Conservation (phyloP, 1,140 invertebrate species). For the Apolygus lucorum region DNA sequence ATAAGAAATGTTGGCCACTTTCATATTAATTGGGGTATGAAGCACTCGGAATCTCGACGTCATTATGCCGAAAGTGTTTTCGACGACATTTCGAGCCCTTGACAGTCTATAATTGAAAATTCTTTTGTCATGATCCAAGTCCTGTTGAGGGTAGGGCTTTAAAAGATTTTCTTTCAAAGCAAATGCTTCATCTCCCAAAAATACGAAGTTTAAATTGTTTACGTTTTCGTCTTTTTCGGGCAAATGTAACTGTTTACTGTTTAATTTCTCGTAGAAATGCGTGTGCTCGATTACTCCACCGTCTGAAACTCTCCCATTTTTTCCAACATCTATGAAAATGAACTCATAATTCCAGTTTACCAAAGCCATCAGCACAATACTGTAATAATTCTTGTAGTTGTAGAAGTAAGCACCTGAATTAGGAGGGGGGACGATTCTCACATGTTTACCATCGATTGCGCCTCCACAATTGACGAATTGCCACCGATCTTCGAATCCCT, state of each 20-base stretch:
- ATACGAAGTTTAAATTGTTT: conserved; percentile 30
- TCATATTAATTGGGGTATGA: conserved; percentile 6
- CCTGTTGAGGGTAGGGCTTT: conserved; percentile 40
- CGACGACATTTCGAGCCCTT: conserved; percentile 26
- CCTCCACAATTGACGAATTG: conserved; percentile 38
- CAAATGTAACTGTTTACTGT: conserved; percentile 1
- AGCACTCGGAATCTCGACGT: conserved; percentile 9
- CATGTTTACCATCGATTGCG: no score
- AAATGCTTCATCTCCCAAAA: conserved; percentile 47
- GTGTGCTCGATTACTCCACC: conserved; percentile 30
- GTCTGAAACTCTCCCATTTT: conserved; percentile 40
- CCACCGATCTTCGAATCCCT: conserved; percentile 34
- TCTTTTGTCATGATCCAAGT: conserved; percentile 33
- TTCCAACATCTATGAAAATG: conserved; percentile 41
- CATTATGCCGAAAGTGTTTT: conserved; percentile 30
- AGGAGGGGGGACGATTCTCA: conserved; percentile 37
- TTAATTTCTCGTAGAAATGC: conserved; percentile 20
- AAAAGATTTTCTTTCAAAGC: conserved; percentile 39
- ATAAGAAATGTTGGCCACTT: not conserved
- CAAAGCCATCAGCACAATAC: conserved; percentile 42
- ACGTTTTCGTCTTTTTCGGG: not conserved
- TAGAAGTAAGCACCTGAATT: conserved; percentile 38
- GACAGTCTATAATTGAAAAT: conserved; percentile 41
- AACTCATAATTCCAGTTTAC: conserved; percentile 44
- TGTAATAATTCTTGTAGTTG: conserved; percentile 43